Conservation (phyloP, 2,888 invertebrate species). For the Drymonia ruficornis region DNA sequence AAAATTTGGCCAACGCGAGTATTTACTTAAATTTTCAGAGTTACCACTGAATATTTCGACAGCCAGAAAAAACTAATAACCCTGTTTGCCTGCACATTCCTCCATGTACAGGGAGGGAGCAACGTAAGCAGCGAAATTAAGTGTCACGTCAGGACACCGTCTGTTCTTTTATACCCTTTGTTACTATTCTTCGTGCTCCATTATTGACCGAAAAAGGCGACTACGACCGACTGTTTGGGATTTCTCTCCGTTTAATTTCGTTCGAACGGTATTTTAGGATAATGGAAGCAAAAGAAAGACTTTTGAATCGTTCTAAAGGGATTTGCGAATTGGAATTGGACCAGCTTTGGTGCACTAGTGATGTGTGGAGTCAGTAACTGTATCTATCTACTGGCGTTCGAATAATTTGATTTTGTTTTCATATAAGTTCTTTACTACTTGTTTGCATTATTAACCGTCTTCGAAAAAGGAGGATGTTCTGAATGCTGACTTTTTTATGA, state of each 20-base stretch:
- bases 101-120: slow-evolving; percentile 28
- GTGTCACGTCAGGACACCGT: slow-evolving; percentile 53
- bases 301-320: slow-evolving; percentile 17
- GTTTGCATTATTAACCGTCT: too few relatives aligned
- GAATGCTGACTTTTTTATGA: too few relatives aligned
- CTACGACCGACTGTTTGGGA: slow-evolving; percentile 36
- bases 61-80: slow-evolving; percentile 3
- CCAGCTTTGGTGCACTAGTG: background rate
- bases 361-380: background rate
- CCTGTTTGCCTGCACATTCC: slow-evolving; percentile 17
- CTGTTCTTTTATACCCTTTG: slow-evolving; percentile 47
- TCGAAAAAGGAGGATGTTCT: too few relatives aligned
- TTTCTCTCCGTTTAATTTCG: slow-evolving; percentile 57
- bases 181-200: slow-evolving; percentile 47
- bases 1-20: too few relatives aligned
- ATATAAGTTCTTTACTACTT: too few relatives aligned
- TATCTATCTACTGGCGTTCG: too few relatives aligned
- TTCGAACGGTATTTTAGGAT: slow-evolving; percentile 48
- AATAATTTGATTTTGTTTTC: too few relatives aligned
- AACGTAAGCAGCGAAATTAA: slow-evolving; percentile 53
- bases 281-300: slow-evolving; percentile 40
- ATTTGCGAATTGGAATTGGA: background rate
- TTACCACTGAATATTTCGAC: slow-evolving; percentile 13
- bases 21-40: background rate
- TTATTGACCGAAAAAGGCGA: slow-evolving; percentile 55